Conservation (phyloP, 1,140 invertebrate species). For the Drosophila santomea region DNA sequence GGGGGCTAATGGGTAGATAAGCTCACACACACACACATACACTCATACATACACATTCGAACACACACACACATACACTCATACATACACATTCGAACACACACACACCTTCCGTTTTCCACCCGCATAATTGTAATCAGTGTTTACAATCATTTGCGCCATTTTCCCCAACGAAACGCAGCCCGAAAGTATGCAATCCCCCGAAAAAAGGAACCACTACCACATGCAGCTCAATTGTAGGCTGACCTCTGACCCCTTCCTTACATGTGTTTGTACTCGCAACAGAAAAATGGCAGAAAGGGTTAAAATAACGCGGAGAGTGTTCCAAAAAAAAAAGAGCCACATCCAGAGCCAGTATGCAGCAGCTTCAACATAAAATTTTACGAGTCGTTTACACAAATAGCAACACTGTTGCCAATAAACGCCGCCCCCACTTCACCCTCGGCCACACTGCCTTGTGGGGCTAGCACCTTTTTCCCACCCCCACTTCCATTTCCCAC, state of each 20-base stretch:
- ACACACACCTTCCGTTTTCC: slow-evolving; percentile 1
- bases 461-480: slow-evolving; percentile 1
- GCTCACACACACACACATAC: neutral
- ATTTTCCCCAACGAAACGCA: slow-evolving; percentile 23
- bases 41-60: too few relatives aligned
- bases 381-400: slow-evolving; percentile 82
- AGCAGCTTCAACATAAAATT: slow-evolving; percentile 75
- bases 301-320: slow-evolving; percentile 12
- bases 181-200: slow-evolving; percentile 42
- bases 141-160: slow-evolving; percentile 41
- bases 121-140: slow-evolving; percentile 51
- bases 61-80: neutral
- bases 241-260: slow-evolving; percentile 1
- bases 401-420: slow-evolving; percentile 82
- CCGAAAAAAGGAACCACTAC: slow-evolving; percentile 6
- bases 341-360: slow-evolving; percentile 23
- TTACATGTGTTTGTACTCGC: slow-evolving; percentile 22
- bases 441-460: neutral
- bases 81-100: too few relatives aligned
- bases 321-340: slow-evolving; percentile 28
- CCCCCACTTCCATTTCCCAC: neutral
- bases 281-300: neutral
- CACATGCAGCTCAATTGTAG: slow-evolving; percentile 53
- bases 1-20: slow-evolving; percentile 12
- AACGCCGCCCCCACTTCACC: slow-evolving; percentile 43